A percentile compares a stretch with the other conserved stretches of the same genome.
These are phyloP conservation scores for Cephus pulcher DNA, from an alignment of 2,888 invertebrate species.

Conservation along the genomic window DNA sequence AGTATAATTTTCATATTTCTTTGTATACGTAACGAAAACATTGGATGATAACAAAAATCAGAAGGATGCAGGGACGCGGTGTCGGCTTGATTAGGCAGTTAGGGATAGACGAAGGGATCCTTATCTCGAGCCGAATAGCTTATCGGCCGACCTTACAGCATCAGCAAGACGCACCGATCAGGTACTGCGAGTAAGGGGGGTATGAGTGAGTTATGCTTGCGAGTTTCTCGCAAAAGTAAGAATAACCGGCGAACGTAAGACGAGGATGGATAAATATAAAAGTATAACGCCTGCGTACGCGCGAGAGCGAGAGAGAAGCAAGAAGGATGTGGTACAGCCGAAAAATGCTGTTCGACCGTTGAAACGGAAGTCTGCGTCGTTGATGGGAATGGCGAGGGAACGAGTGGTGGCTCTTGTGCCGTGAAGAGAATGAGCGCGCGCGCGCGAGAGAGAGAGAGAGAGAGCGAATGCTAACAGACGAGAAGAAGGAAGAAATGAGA, in stretches of 20 bases:
- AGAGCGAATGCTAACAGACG: not conserved
- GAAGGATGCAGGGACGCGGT: not conserved
- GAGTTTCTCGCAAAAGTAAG: not conserved
- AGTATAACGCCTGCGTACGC: not conserved
- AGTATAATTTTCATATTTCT: no score
- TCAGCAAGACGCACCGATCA: not conserved
- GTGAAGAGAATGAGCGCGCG: conserved; percentile 21
- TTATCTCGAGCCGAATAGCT: not conserved
- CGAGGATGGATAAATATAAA: not conserved
- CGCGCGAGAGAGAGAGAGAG: conserved; percentile 8
- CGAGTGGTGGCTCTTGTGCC: not conserved
- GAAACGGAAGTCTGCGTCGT: not conserved
- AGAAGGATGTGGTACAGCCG: not conserved
- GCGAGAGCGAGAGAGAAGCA: conserved; percentile 34
- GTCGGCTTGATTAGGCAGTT: not conserved
- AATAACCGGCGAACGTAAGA: not conserved
- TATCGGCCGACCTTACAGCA: not conserved
- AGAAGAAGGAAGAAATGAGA: not conserved
- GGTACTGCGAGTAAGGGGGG: not conserved
- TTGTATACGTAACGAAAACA: no score
- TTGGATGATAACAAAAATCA: not conserved
- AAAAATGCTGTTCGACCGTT: not conserved
- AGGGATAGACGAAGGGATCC: not conserved
- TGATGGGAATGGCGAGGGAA: not conserved
- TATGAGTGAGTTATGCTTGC: no score